Evolutionary conservation across 1,140 invertebrate species (phyloP).

Genomic region (Vanessa tameamea): DNA sequence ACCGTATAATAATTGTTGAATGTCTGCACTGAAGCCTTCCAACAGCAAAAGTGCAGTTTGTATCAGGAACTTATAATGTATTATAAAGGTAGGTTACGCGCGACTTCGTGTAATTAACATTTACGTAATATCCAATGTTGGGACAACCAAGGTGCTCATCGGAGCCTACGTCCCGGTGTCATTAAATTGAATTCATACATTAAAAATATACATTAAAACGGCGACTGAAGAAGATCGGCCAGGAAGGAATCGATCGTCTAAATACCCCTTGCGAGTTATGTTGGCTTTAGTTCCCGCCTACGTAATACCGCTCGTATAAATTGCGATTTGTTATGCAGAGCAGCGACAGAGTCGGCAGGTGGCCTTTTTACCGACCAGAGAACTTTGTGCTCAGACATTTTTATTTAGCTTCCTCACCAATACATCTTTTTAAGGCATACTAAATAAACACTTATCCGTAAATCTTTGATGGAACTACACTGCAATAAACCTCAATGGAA

Average conservation of each 20-base stretch:
- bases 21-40: too few relatives aligned
- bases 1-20: too few relatives aligned
- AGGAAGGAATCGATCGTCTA: constrained; percentile 20
- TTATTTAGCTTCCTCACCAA: constrained; percentile 10
- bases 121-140: neutral
- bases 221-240: constrained; percentile 15
- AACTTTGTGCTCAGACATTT: constrained; percentile 23
- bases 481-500: constrained; percentile 10
- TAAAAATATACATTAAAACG: too few relatives aligned
- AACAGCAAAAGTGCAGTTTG: too few relatives aligned
- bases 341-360: constrained; percentile 59
- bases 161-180: constrained; percentile 7
- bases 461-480: neutral
- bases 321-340: constrained; percentile 65
- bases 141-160: constrained; percentile 11
- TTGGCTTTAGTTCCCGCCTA: constrained; percentile 44
- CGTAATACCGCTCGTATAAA: constrained; percentile 59
- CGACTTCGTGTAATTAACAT: neutral
- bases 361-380: constrained; percentile 45
- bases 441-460: constrained; percentile 1
- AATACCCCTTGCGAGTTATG: constrained; percentile 30
- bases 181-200: constrained; percentile 28
- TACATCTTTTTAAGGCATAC: constrained; percentile 11
- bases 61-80: neutral
- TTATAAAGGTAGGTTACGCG: neutral